Base-by-base conservation (phyloP, 2,797 vertebrate genomes). In the Octomys mimax region DNA sequence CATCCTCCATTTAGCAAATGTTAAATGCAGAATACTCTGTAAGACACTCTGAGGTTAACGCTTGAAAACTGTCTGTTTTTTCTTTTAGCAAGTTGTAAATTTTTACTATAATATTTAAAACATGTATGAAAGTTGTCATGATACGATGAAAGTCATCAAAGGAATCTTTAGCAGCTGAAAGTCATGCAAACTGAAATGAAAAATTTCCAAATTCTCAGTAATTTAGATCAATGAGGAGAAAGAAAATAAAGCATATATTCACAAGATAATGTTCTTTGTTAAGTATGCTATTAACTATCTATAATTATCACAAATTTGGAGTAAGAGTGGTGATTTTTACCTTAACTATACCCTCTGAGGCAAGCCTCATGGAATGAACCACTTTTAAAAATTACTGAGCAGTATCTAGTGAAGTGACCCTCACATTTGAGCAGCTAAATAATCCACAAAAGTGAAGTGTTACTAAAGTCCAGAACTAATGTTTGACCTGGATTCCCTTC, bases 21-120 rank as follows among this genome's bases (percentile, higher is more conserved):
- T 10, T 26, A 66, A 86, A 16, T 28, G 42, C 26, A 82, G 92
- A 95, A 79, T 61, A 59, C 9, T 87, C 39, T 8, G 33, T 28
- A 57, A 2, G 11, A 80, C 28, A 62, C 14, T 86, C 11, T 42
- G 8, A 11, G 80, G 36, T 21, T 49, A 84, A 70, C 10, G 6
- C 39, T 14, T 95, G 22, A 62, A 93, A 92, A 93, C 10, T 79
- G 19, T 70, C 2, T 71, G 14, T 64, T 81, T 80, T 66, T 94
- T 66, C n/a, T 80, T 96, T 36, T 33, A 66, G 6, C 31, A 7
- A 87, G 28, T 82, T 95, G 42, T 26, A 77, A 18, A 33, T 61
- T 90, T 93, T 85, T 10, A 83, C 33, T 87, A 7, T 46, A 22
- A 36, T n/a, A 64, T 57, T 59, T 89, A 71, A 85, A 91, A 28